Conservation (phyloP, 2,888 invertebrate species). For the Automeris io region DNA sequence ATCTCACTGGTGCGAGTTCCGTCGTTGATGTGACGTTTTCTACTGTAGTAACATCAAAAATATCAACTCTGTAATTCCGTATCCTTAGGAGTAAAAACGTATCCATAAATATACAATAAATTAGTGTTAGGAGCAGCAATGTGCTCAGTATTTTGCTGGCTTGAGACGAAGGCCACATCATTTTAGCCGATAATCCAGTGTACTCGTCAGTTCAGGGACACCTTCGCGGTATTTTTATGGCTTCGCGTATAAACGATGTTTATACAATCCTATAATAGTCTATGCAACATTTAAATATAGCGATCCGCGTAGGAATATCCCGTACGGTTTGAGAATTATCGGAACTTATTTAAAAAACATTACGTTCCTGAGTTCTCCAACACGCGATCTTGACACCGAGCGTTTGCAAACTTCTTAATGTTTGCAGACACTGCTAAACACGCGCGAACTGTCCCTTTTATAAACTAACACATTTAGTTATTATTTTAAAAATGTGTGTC, state of each 20-base stretch:
- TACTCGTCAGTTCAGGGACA: not conserved
- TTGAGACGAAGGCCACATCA: constrained; percentile 85
- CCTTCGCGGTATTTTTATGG: constrained; percentile 4
- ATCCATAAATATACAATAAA: constrained; percentile 86
- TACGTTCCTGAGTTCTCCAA: too few relatives aligned
- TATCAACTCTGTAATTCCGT: constrained; percentile 80
- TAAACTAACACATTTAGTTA: too few relatives aligned
- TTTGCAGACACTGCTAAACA: too few relatives aligned
- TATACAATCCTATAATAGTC: not conserved
- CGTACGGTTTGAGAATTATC: too few relatives aligned
- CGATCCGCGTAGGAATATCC: not conserved
- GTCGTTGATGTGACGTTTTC: constrained; percentile 40
- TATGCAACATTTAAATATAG: not conserved
- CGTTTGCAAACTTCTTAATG: too few relatives aligned
- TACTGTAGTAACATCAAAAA: constrained; percentile 35
- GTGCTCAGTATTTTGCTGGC: constrained; percentile 82
- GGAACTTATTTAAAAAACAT: too few relatives aligned
- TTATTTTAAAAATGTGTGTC: too few relatives aligned
- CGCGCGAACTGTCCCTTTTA: too few relatives aligned
- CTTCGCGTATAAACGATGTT: constrained; percentile 2
- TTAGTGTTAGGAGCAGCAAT: constrained; percentile 73
- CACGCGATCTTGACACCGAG: too few relatives aligned
- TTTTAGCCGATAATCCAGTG: constrained; percentile 31
- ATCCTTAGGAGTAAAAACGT: constrained; percentile 82
- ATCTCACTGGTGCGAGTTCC: constrained; percentile 34